phyloP scores from a whole-genome alignment of 2,888 invertebrate genomes.

The Drosophila imparisetae region DNA sequence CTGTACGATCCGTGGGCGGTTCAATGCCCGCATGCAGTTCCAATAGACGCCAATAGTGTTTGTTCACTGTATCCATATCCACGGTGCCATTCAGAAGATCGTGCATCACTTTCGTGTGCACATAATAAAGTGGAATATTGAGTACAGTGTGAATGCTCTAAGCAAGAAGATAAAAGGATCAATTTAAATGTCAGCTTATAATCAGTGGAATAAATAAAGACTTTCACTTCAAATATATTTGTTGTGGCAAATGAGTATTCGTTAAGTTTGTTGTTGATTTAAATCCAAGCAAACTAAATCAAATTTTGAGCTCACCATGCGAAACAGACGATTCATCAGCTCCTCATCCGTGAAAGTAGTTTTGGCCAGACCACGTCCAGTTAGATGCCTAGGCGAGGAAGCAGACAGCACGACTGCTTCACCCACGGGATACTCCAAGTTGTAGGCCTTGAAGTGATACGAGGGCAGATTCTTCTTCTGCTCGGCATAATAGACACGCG shows the following conservation, averaged over 20 bases:
- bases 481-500: slow-evolving; percentile 79
- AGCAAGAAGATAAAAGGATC: slow-evolving; percentile 1
- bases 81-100: slow-evolving; percentile 88
- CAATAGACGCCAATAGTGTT: slow-evolving; percentile 88
- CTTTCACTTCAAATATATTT: background rate
- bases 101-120: slow-evolving; percentile 90
- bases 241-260: background rate
- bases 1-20: slow-evolving; percentile 87
- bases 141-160: slow-evolving; percentile 89
- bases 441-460: slow-evolving; percentile 82
- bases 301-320: slow-evolving; percentile 73
- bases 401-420: slow-evolving; percentile 83
- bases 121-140: slow-evolving; percentile 89
- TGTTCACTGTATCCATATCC: slow-evolving; percentile 87
- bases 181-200: background rate
- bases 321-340: slow-evolving; percentile 79
- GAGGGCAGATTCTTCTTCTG: slow-evolving; percentile 81
- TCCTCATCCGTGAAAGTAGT: slow-evolving; percentile 75
- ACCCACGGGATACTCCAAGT: slow-evolving; percentile 82
- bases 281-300: background rate
- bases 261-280: background rate
- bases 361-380: slow-evolving; percentile 73
- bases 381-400: slow-evolving; percentile 81
- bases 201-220: background rate
- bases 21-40: slow-evolving; percentile 88